A percentile compares a stretch with the other conserved stretches of the same genome.
Evolutionary conservation across 1,140 invertebrate genomes (phyloP).

Genomic region (Cyclargus thomasi): DNA sequence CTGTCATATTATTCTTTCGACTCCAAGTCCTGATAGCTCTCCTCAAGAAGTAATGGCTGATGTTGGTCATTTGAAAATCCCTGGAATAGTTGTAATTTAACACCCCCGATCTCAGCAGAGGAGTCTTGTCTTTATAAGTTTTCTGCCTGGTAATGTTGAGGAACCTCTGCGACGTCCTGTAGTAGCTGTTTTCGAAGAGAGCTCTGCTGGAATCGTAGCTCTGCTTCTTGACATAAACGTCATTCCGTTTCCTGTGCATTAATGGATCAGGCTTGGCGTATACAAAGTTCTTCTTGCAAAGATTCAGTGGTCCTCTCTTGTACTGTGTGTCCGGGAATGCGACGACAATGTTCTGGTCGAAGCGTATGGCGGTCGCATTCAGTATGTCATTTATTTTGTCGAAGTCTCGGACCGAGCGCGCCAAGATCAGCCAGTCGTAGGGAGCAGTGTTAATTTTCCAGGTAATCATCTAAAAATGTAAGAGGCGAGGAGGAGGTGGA

Average conservation of each 20-base stretch:
- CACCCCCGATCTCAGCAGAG: slow-evolving; percentile 41
- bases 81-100: slow-evolving; percentile 44
- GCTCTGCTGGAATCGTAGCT: slow-evolving; percentile 30
- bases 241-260: background rate
- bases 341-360: slow-evolving; percentile 59
- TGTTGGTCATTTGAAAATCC: slow-evolving; percentile 42
- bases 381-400: slow-evolving; percentile 42
- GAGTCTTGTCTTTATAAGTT: slow-evolving; percentile 35
- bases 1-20: slow-evolving; percentile 12
- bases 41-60: slow-evolving; percentile 39
- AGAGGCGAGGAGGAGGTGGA: background rate
- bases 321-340: slow-evolving; percentile 30
- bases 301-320: slow-evolving; percentile 16
- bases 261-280: slow-evolving; percentile 30
- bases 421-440: slow-evolving; percentile 55
- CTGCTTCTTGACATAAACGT: slow-evolving; percentile 1
- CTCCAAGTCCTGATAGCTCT: slow-evolving; percentile 26
- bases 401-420: slow-evolving; percentile 42
- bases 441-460: slow-evolving; percentile 45
- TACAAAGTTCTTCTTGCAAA: slow-evolving; percentile 48
- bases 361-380: slow-evolving; percentile 50
- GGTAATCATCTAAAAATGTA: slow-evolving; percentile 8
- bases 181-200: slow-evolving; percentile 45
- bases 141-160: slow-evolving; percentile 42
- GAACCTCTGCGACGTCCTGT: slow-evolving; percentile 40